Evolutionary conservation across 2,113 vertebrate species (phyloP).

Genomic region (Peromyscus leucopus): DNA sequence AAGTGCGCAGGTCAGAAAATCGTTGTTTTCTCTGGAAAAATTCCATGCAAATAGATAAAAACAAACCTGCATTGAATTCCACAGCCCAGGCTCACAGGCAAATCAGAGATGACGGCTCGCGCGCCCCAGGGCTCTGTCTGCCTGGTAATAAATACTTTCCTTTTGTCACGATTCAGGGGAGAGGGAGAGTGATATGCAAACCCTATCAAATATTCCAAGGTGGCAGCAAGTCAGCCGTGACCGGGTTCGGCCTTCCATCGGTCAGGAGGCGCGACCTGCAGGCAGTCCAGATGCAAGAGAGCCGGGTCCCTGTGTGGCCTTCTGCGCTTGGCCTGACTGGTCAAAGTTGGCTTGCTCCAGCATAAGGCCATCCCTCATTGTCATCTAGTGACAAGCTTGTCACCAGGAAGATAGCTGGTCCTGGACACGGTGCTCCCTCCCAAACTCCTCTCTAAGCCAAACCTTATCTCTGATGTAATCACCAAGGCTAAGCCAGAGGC

Average conservation of each 20-base stretch:
- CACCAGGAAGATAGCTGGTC: not conserved
- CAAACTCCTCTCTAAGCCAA: not conserved
- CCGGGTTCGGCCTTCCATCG: conserved; percentile 73
- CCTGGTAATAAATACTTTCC: conserved; percentile 89
- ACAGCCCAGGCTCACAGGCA: conserved; percentile 80
- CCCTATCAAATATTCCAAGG: conserved; percentile 82
- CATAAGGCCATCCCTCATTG: not conserved
- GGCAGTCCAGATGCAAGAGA: conserved; percentile 76
- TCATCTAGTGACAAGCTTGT: not conserved
- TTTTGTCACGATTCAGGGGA: conserved; percentile 87
- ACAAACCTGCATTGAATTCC: conserved; percentile 88
- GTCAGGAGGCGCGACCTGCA: conserved; percentile 63
- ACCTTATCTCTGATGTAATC: not conserved
- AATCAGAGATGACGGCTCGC: conserved; percentile 88
- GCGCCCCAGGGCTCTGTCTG: conserved; percentile 87
- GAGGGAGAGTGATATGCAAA: conserved; percentile 81
- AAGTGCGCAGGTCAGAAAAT: conserved; percentile 89
- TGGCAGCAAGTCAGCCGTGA: conserved; percentile 85
- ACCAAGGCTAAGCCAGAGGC: not conserved
- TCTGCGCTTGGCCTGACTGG: not conserved
- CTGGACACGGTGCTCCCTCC: not conserved
- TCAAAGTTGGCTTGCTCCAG: not conserved
- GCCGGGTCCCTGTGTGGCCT: conserved; percentile 1
- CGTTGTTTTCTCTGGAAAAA: conserved; percentile 91
- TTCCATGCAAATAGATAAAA: conserved; percentile 92